These are phyloP conservation scores for Epicampocera succincta DNA, from an alignment of 2,888 invertebrate genomes.

Conservation along the genomic window DNA sequence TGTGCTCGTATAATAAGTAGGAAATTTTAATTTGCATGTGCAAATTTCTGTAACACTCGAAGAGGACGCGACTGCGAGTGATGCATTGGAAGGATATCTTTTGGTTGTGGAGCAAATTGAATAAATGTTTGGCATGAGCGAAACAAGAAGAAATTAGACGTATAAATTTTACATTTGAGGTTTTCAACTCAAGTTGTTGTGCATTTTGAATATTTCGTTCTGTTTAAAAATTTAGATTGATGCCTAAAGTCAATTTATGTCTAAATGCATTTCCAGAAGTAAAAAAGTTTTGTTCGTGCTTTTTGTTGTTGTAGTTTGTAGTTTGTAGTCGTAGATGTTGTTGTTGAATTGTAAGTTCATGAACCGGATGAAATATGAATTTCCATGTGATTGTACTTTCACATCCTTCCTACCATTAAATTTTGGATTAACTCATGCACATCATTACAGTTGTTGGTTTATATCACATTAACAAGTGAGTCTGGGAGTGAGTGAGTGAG, in stretches of 20 bases:
- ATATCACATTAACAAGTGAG: slow-evolving; percentile 16
- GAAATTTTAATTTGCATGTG: neutral
- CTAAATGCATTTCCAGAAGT: neutral
- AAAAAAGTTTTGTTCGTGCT: slow-evolving; percentile 1
- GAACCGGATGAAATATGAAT: slow-evolving; percentile 47
- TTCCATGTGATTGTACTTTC: slow-evolving; percentile 49
- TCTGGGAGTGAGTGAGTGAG: neutral
- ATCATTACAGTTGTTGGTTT: slow-evolving; percentile 34
- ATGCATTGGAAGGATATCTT: neutral
- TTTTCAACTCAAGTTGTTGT: neutral
- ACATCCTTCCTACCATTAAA: slow-evolving; percentile 46
- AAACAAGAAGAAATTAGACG: neutral
- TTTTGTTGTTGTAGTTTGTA: too few relatives aligned
- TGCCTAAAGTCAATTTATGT: slow-evolving; percentile 29
- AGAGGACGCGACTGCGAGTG: slow-evolving; percentile 1
- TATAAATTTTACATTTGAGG: slow-evolving; percentile 21
- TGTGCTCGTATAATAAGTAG: neutral
- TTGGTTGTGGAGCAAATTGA: neutral
- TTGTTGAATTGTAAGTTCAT: slow-evolving; percentile 21
- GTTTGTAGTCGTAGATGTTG: neutral
- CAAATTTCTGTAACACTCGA: neutral
- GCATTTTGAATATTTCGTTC: neutral
- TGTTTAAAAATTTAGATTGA: neutral
- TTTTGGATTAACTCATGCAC: slow-evolving; percentile 59
- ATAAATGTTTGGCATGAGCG: neutral